Conservation (phyloP, 2,113 vertebrate genomes). For the Genyomyrus donnyi region DNA sequence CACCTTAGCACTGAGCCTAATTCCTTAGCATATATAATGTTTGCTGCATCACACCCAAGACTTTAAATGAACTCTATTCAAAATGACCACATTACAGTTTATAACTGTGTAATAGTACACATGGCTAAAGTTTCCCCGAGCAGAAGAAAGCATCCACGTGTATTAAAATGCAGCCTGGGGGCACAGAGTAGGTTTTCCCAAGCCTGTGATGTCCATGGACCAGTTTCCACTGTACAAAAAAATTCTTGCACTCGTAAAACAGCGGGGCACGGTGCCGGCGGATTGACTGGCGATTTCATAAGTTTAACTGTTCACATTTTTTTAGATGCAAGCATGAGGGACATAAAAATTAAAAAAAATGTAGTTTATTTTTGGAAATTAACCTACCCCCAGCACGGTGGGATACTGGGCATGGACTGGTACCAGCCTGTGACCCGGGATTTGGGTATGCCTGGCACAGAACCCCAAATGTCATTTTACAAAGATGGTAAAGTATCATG, state of each 20-base stretch:
- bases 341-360: not conserved
- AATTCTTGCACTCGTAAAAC: not conserved
- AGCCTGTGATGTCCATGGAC: not conserved
- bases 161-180: not conserved
- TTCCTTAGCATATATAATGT: not conserved
- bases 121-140: not conserved
- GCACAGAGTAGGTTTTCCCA: not conserved
- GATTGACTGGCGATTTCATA: not conserved
- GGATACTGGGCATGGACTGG: not conserved
- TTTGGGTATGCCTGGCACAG: not conserved
- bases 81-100: not conserved
- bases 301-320: not conserved
- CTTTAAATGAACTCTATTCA: not conserved
- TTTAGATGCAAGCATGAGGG: not conserved
- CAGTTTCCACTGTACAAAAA: not conserved
- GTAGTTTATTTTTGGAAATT: not conserved
- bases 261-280: not conserved
- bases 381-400: not conserved
- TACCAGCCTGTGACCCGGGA: not conserved
- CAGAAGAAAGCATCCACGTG: not conserved
- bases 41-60: not conserved
- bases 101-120: not conserved
- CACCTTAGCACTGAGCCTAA: not conserved
- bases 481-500: not conserved
- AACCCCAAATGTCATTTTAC: not conserved